Evolutionary conservation across 2,113 vertebrate species (phyloP).

Genomic region (Pholis gunnellus): DNA sequence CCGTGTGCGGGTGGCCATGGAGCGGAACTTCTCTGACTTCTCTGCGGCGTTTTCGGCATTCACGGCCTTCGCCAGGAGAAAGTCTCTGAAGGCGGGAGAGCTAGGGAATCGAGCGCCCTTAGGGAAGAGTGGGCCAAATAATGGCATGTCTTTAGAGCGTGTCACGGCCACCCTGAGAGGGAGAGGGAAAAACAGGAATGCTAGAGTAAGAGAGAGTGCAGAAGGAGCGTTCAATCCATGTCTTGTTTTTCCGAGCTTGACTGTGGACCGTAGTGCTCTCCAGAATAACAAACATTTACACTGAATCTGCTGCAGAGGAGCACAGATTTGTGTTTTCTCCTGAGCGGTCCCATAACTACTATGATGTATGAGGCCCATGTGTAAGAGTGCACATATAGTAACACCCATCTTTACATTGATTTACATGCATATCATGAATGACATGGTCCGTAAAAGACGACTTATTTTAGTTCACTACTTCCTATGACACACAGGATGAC

Average conservation of each 20-base stretch:
- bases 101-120: conserved; percentile 88
- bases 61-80: conserved; percentile 91
- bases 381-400: background rate
- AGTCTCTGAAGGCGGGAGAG: conserved; percentile 88
- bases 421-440: background rate
- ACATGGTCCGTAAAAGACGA: background rate
- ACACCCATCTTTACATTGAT: background rate
- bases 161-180: conserved; percentile 89
- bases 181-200: conserved; percentile 22
- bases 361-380: background rate
- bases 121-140: conserved; percentile 89
- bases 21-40: conserved; percentile 91
- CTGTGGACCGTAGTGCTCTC: background rate
- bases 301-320: background rate
- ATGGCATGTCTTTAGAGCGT: conserved; percentile 92
- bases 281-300: conserved; percentile 22
- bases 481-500: background rate
- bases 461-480: background rate
- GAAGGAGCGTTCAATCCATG: conserved; percentile 31
- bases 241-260: conserved; percentile 45
- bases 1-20: conserved; percentile 93
- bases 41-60: conserved; percentile 92
- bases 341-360: conserved; percentile 1
- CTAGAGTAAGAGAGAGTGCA: conserved; percentile 35
- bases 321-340: background rate